These are phyloP conservation scores for Lysandra coridon DNA, from an alignment of 2,888 invertebrate species.

Conservation along the genomic window DNA sequence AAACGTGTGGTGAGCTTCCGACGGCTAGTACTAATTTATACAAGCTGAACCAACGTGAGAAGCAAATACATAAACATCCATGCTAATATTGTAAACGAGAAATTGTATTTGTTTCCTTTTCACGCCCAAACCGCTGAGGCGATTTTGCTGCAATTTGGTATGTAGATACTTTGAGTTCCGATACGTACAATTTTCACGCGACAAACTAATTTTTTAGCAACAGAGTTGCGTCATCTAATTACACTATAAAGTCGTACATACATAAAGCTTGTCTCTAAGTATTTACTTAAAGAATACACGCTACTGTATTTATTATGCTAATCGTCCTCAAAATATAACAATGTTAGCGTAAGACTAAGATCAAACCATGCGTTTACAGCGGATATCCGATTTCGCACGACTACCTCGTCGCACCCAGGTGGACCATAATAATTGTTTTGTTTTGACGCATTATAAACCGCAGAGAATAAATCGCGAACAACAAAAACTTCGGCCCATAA, in stretches of 20 bases:
- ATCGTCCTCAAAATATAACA: too few species aligned
- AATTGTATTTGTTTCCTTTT: too few species aligned
- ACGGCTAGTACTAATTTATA: neutral
- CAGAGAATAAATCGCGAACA: conserved; percentile 33
- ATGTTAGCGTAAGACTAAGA: neutral
- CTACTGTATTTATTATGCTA: neutral
- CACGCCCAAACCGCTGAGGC: too few species aligned
- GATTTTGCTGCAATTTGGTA: too few species aligned
- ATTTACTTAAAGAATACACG: neutral
- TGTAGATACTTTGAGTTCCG: too few species aligned
- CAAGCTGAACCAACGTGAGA: neutral
- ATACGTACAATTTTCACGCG: too few species aligned
- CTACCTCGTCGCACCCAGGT: neutral
- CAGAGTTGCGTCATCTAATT: too few species aligned
- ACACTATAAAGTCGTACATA: too few species aligned
- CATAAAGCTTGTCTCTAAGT: neutral
- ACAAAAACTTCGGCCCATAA: conserved; percentile 24
- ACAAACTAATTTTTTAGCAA: too few species aligned
- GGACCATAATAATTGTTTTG: neutral
- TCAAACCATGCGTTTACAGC: neutral
- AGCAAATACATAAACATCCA: neutral
- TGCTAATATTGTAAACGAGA: too few species aligned
- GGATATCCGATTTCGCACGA: neutral
- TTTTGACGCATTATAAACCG: conserved; percentile 14
- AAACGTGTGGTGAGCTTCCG: neutral